Percentiles rank a stretch among this genome's conserved stretches.
phyloP scores from a whole-genome alignment of 2,888 invertebrate species.

The Pachydiplax longipennis region DNA sequence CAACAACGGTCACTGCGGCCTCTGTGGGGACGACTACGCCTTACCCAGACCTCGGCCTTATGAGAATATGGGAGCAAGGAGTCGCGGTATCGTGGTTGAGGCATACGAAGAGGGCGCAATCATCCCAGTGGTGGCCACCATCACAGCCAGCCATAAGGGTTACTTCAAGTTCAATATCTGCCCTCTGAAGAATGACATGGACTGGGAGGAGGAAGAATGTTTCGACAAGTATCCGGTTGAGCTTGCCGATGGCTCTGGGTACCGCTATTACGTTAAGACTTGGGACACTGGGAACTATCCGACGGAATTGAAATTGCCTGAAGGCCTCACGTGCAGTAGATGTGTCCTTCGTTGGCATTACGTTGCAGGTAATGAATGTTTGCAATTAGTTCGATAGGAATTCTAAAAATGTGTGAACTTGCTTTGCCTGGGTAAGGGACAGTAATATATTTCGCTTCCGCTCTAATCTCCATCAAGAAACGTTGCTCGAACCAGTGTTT shows the following conservation, averaged over 20 bases:
- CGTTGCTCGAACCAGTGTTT: too few species aligned
- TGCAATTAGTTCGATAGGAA: too few species aligned
- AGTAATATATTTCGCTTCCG: too few species aligned
- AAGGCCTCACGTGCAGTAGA: slow-evolving; percentile 61
- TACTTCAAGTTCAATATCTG: slow-evolving; percentile 63
- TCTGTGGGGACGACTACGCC: slow-evolving; percentile 65
- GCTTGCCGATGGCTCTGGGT: slow-evolving; percentile 54
- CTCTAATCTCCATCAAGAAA: too few species aligned
- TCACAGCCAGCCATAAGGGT: slow-evolving; percentile 64
- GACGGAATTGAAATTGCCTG: slow-evolving; percentile 59
- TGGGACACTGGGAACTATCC: slow-evolving; percentile 52
- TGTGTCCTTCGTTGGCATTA: slow-evolving; percentile 68
- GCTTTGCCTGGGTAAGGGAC: too few species aligned
- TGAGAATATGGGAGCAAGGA: slow-evolving; percentile 62
- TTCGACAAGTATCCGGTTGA: slow-evolving; percentile 60
- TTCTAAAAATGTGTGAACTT: too few species aligned
- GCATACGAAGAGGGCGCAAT: slow-evolving; percentile 55
- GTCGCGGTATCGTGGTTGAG: slow-evolving; percentile 48
- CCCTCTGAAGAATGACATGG: slow-evolving; percentile 56
- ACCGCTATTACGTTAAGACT: slow-evolving; percentile 53
- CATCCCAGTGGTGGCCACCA: slow-evolving; percentile 56
- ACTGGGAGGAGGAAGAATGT: slow-evolving; percentile 64
- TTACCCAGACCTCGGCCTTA: slow-evolving; percentile 61
- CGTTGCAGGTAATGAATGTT: slow-evolving; percentile 57
- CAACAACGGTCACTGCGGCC: slow-evolving; percentile 63